Evolutionary conservation across 2,888 invertebrate genomes (phyloP).

Genomic region (Hesperia comma): DNA sequence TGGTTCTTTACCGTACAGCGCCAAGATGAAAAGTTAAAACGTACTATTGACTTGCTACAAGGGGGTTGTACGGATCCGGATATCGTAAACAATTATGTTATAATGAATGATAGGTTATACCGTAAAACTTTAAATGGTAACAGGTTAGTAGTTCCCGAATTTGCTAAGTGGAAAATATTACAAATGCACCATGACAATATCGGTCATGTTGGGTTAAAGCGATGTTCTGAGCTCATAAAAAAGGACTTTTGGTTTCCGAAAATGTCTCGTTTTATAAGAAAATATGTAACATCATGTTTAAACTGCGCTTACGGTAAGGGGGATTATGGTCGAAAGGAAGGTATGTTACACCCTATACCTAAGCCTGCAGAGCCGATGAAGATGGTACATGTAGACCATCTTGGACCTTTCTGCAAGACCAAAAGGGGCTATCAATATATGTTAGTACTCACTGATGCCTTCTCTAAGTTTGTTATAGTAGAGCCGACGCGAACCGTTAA

Average conservation of each 20-base stretch:
- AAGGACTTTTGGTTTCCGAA: neutral
- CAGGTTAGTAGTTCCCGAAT: slow-evolving; percentile 47
- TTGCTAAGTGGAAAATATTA: slow-evolving; percentile 48
- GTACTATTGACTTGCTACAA: slow-evolving; percentile 17
- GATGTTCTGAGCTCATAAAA: slow-evolving; percentile 45
- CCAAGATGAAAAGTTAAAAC: slow-evolving; percentile 21
- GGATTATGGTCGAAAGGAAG: slow-evolving; percentile 39
- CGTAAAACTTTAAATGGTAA: slow-evolving; percentile 13
- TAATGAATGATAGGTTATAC: slow-evolving; percentile 36
- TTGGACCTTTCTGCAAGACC: slow-evolving; percentile 41
- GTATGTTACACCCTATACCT: slow-evolving; percentile 42
- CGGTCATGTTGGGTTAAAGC: slow-evolving; percentile 48
- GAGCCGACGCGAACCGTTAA: slow-evolving; percentile 44
- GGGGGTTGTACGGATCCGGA: slow-evolving; percentile 15
- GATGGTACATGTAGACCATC: slow-evolving; percentile 42
- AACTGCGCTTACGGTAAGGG: slow-evolving; percentile 51
- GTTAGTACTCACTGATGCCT: slow-evolving; percentile 36
- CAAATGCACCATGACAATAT: slow-evolving; percentile 54
- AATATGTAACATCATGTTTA: slow-evolving; percentile 47
- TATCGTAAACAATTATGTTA: slow-evolving; percentile 27
- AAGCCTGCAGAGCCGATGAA: slow-evolving; percentile 41
- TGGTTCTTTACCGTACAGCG: slow-evolving; percentile 34
- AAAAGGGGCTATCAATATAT: slow-evolving; percentile 40
- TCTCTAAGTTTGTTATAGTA: slow-evolving; percentile 30
- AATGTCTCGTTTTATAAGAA: too few relatives aligned